phyloP scores from a whole-genome alignment of 1,140 invertebrate species.

The Drosophila serrata region DNA sequence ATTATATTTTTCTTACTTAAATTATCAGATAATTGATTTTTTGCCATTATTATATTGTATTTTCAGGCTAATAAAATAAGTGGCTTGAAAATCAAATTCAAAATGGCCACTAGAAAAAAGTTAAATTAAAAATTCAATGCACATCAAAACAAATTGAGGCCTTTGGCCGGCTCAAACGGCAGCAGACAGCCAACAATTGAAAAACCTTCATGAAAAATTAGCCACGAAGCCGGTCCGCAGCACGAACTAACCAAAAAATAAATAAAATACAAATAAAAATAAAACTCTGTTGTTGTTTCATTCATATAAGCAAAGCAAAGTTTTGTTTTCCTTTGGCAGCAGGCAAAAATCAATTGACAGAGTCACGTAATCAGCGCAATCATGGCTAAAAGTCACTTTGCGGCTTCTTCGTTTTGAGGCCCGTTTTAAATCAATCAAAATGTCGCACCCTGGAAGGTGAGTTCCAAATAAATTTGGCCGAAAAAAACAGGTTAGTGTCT shows the following conservation, averaged over 20 bases:
- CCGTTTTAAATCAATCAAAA: conserved; percentile 51
- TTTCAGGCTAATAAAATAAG: conserved; percentile 37
- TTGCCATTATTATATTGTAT: conserved; percentile 11
- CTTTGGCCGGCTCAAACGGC: conserved; percentile 67
- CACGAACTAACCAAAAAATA: conserved; percentile 58
- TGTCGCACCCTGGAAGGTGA: conserved; percentile 39
- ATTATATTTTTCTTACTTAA: neutral
- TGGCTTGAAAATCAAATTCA: conserved; percentile 47
- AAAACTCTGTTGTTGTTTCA: conserved; percentile 49
- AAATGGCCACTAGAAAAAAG: conserved; percentile 55
- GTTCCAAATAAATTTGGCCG: conserved; percentile 3
- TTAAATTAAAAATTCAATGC: conserved; percentile 76
- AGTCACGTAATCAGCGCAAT: conserved; percentile 82
- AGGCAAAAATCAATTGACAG: conserved; percentile 73
- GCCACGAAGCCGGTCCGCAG: conserved; percentile 49
- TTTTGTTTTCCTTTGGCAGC: conserved; percentile 32
- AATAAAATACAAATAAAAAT: neutral
- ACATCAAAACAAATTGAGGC: conserved; percentile 75
- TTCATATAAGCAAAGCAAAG: conserved; percentile 61
- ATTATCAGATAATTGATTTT: neutral
- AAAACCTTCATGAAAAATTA: conserved; percentile 83
- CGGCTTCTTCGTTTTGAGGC: conserved; percentile 34
- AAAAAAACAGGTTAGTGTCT: conserved; percentile 25
- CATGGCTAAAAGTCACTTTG: conserved; percentile 63
- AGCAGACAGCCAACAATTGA: conserved; percentile 51